phyloP scores from a whole-genome alignment of 2,797 vertebrate species.

The Crocidura indochinensis region DNA sequence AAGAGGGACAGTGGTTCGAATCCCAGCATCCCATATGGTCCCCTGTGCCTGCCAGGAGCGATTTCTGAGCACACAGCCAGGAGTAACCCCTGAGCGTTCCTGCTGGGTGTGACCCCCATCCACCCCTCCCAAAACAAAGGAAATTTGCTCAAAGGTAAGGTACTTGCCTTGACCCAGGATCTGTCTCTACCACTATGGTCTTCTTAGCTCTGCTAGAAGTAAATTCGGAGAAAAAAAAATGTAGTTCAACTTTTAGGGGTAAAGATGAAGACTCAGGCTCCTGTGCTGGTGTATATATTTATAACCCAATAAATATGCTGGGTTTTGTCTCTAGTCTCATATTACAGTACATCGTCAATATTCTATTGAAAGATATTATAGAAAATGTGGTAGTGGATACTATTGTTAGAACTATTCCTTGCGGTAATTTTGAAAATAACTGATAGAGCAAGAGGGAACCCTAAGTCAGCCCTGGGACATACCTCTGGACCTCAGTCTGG shows the following conservation, averaged over 20 bases:
- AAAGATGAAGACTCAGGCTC: conserved; percentile 3
- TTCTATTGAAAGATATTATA: neutral
- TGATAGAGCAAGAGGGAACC: neutral
- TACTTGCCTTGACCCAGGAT: no score
- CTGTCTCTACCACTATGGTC: no score
- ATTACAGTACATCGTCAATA: neutral
- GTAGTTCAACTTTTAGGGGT: neutral
- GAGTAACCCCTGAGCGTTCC: no score
- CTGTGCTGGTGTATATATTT: neutral
- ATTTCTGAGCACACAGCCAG: no score
- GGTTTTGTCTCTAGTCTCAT: neutral
- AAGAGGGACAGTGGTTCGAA: no score
- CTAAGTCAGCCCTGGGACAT: neutral
- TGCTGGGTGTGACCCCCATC: no score
- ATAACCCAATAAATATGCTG: neutral
- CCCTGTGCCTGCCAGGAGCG: no score
- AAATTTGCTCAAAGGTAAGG: no score
- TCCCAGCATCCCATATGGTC: no score
- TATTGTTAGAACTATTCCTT: neutral
- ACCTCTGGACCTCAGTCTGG: neutral
- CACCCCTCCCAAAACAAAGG: no score
- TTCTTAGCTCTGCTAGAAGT: no score
- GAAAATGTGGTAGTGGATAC: neutral
- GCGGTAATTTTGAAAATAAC: conserved; percentile 33
- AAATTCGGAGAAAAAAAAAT: no score